Percentiles rank a stretch among this genome's conserved stretches.
Conservation (phyloP, 37 sponge, comb jelly and placozoan species). For the Chondrilla cf. caribensis region DNA sequence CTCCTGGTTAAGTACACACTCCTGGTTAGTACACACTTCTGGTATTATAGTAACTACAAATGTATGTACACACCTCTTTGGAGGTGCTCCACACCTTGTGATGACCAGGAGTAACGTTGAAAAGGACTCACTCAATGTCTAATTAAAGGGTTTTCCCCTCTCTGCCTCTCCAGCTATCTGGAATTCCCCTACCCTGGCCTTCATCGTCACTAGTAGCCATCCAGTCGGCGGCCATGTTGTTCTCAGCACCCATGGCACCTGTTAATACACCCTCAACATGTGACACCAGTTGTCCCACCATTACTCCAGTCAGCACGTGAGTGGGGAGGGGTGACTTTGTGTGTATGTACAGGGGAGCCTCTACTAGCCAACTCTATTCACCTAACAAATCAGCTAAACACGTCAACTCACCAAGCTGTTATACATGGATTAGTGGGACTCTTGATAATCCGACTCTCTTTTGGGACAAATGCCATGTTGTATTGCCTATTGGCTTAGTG, state of each 20-base stretch:
- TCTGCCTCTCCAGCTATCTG: neutral
- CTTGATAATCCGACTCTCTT: no score
- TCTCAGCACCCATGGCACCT: neutral
- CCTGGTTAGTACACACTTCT: no score
- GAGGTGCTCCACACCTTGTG: no score
- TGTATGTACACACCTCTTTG: neutral
- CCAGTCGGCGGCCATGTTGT: conserved; percentile 22
- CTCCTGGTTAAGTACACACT: no score
- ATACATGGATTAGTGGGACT: no score
- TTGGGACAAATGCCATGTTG: no score
- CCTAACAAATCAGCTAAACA: no score
- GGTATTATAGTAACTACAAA: neutral
- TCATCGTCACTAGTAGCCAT: neutral
- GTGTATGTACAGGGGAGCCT: neutral
- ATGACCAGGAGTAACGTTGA: no score
- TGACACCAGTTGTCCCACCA: neutral
- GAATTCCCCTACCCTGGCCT: neutral
- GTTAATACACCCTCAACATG: neutral
- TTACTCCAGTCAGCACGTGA: neutral
- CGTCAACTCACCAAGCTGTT: no score
- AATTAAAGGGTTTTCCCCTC: neutral
- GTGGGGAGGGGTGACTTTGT: neutral
- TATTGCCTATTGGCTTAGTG: no score
- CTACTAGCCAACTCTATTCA: no score
- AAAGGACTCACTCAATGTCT: no score